Conservation (phyloP, 2,113 vertebrate genomes). For the Brachyhypopomus gauderio region DNA sequence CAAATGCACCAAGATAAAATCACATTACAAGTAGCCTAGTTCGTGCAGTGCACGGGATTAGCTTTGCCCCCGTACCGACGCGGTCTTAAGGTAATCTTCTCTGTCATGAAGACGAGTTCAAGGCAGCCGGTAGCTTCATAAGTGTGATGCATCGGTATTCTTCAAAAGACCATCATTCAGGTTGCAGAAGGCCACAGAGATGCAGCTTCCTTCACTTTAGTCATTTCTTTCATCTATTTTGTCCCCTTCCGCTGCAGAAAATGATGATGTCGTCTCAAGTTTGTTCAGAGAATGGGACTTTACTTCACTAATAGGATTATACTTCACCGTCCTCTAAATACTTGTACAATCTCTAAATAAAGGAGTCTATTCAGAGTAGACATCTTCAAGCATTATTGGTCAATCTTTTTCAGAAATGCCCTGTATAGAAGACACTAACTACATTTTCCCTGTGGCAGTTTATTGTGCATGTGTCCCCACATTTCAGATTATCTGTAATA, state of each 20-base stretch:
- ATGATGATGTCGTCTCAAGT: constrained; percentile 4
- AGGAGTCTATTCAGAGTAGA: neutral
- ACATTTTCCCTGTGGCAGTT: neutral
- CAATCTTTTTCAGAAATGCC: neutral
- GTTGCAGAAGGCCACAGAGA: neutral
- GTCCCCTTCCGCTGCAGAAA: constrained; percentile 13
- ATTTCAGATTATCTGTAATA: neutral
- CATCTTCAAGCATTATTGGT: neutral
- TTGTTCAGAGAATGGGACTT: neutral
- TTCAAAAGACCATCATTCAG: constrained; percentile 5
- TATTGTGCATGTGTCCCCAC: neutral
- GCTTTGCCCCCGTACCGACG: neutral
- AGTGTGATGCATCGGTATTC: neutral
- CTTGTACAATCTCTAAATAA: constrained; percentile 13
- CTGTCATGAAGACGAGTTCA: neutral
- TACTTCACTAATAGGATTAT: neutral
- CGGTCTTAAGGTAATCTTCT: constrained; percentile 2
- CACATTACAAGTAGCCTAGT: constrained; percentile 87
- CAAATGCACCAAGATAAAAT: constrained; percentile 81
- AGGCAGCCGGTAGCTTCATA: neutral
- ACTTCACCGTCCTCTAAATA: constrained; percentile 27
- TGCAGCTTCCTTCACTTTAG: constrained; percentile 27
- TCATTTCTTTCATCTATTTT: constrained; percentile 22
- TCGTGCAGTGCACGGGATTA: constrained; percentile 59
- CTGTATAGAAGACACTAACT: neutral